Evolutionary conservation across 2,797 vertebrate species (phyloP).

Genomic region (Lagorchestes hirsutus): DNA sequence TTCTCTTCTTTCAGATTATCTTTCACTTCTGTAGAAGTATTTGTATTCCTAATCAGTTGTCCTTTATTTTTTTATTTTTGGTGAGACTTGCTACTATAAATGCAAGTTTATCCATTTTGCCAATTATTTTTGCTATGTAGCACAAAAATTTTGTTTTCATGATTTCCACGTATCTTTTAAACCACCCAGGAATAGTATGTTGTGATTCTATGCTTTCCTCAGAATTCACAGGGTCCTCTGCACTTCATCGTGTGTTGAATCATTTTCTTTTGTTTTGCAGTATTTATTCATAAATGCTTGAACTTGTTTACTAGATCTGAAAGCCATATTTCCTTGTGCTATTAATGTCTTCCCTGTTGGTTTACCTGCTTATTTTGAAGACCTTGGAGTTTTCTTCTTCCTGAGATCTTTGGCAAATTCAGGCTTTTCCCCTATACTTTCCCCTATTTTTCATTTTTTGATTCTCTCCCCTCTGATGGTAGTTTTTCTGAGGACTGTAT

Average conservation of each 20-base stretch:
- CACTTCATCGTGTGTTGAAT: background rate
- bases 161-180: background rate
- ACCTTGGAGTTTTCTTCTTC: background rate
- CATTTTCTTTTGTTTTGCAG: background rate
- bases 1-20: background rate
- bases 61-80: constrained; percentile 2
- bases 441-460: background rate
- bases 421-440: background rate
- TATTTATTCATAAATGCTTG: background rate
- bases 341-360: background rate
- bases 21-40: background rate
- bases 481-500: background rate
- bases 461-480: background rate
- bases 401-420: background rate
- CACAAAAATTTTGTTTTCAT: background rate
- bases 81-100: background rate
- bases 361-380: background rate
- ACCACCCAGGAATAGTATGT: background rate
- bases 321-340: background rate
- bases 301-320: background rate
- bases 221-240: background rate
- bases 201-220: background rate
- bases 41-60: background rate
- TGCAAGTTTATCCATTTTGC: background rate
- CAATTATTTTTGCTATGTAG: background rate